Evolutionary conservation across 2,888 invertebrate genomes (phyloP).

Genomic region (Norana najaformis): DNA sequence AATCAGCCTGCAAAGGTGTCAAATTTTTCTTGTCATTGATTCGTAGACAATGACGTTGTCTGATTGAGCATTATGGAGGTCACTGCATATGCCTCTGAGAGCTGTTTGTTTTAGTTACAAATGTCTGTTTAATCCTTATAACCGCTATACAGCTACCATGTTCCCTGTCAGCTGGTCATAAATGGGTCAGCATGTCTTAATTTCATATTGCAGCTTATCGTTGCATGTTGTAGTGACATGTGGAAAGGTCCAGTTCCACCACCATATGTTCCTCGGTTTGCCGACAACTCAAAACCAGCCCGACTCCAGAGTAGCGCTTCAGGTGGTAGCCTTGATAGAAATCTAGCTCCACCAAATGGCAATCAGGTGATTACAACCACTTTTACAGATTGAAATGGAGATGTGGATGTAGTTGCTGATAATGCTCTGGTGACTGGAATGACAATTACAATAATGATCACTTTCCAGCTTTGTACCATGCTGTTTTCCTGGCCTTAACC

Average conservation of each 20-base stretch:
- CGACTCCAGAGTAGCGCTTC: background rate
- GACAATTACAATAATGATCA: too few relatives aligned
- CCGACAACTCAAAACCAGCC: background rate
- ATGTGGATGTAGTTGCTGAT: background rate
- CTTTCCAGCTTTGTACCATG: too few relatives aligned
- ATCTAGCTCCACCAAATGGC: background rate
- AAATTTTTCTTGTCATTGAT: too few relatives aligned
- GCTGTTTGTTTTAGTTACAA: background rate
- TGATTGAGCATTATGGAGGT: too few relatives aligned
- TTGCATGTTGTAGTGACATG: background rate
- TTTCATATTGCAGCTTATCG: background rate
- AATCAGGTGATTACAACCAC: background rate
- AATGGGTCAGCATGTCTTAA: background rate
- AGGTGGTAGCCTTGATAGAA: background rate
- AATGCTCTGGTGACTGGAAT: too few relatives aligned
- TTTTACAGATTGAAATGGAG: background rate
- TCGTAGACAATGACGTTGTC: too few relatives aligned
- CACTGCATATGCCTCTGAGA: too few relatives aligned
- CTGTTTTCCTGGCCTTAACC: too few relatives aligned
- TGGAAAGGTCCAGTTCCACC: conserved; percentile 9
- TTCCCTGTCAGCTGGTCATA: background rate
- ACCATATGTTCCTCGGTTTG: background rate
- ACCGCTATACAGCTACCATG: background rate
- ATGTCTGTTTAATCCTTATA: background rate
- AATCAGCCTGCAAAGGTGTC: too few relatives aligned